Conservation (phyloP, 2,797 vertebrate species). For the Diplodus sargus region DNA sequence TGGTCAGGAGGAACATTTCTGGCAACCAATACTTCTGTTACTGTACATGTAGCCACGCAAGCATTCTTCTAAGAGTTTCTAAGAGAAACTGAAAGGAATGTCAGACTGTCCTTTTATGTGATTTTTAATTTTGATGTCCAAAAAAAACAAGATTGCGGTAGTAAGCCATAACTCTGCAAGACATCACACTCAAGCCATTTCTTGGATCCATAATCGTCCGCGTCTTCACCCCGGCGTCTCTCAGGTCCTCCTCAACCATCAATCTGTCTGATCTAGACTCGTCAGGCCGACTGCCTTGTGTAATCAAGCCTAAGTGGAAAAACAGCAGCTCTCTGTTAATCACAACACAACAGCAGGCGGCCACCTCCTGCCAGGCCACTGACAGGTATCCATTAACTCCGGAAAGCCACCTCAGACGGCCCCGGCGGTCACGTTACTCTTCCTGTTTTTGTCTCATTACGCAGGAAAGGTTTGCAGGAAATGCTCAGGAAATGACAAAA, state of each 20-base stretch:
- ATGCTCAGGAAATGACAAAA: too few relatives aligned
- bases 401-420: constrained; percentile 12
- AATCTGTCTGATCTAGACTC: constrained; percentile 36
- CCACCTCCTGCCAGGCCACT: constrained; percentile 35
- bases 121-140: not conserved
- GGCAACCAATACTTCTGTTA: not conserved
- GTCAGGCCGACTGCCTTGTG: constrained; percentile 35
- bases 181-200: constrained; percentile 9
- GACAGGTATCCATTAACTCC: constrained; percentile 56
- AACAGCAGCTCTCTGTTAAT: constrained; percentile 66
- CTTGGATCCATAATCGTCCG: not conserved
- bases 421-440: not conserved
- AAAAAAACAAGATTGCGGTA: not conserved
- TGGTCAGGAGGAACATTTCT: not conserved
- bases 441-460: not conserved
- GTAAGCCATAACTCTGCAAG: not conserved
- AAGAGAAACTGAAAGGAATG: not conserved
- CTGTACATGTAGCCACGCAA: not conserved
- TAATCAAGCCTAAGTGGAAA: constrained; percentile 65
- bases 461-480: too few relatives aligned
- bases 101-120: not conserved
- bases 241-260: constrained; percentile 54
- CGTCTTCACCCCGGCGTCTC: constrained; percentile 24
- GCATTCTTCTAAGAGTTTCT: not conserved
- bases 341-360: constrained; percentile 49